phyloP scores from a whole-genome alignment of 2,113 vertebrate species.

The Phoxinus phoxinus region DNA sequence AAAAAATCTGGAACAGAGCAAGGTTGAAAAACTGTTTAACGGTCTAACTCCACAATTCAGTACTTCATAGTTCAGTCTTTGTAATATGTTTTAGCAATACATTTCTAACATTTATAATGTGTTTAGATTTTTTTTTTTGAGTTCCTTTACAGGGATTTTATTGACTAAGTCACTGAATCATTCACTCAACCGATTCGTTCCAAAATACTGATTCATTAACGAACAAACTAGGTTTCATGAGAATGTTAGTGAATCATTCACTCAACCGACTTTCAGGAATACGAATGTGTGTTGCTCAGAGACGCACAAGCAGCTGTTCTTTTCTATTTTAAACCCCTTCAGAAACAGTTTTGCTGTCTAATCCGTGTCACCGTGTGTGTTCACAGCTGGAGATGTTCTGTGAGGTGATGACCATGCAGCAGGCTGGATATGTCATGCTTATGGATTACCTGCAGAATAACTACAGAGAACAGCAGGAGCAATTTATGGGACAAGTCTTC shows the following conservation, averaged over 20 bases:
- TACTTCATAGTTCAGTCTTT: too few species aligned
- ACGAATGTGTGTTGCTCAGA: not conserved
- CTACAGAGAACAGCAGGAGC: conserved; percentile 88
- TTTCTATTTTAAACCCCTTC: not conserved
- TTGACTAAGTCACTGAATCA: not conserved
- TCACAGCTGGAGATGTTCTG: conserved; percentile 91
- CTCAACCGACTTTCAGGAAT: not conserved
- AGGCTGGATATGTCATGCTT: conserved; percentile 95
- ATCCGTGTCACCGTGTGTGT: conserved; percentile 22
- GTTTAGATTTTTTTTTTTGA: too few species aligned
- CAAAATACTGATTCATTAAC: not conserved
- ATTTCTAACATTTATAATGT: too few species aligned
- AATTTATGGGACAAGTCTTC: conserved; percentile 92
- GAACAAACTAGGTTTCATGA: not conserved
- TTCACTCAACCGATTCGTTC: not conserved
- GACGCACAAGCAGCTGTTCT: too few species aligned
- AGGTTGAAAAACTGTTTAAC: too few species aligned
- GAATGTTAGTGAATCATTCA: not conserved
- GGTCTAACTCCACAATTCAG: too few species aligned
- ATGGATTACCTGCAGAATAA: conserved; percentile 99
- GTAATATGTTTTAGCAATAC: too few species aligned
- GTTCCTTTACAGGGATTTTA: too few species aligned
- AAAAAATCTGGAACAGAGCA: too few species aligned
- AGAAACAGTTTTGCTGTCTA: conserved; percentile 24
- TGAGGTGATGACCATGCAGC: conserved; percentile 98